Conservation (phyloP, 2,888 invertebrate genomes). For the Enchytraeus crypticus region DNA sequence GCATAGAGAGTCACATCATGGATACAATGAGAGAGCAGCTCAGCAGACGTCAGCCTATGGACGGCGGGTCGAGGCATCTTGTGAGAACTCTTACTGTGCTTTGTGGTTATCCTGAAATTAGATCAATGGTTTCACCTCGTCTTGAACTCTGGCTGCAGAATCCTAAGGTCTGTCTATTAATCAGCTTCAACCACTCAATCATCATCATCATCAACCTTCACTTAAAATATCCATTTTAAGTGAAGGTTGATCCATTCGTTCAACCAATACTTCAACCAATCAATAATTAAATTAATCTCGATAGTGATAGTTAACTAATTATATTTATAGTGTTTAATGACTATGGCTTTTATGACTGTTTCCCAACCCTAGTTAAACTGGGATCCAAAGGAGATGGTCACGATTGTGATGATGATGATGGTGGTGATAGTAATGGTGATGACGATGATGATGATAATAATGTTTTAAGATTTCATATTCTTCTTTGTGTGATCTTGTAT, state of each 20-base stretch:
- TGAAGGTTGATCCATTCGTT: not conserved
- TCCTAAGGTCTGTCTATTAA: slow-evolving; percentile 58
- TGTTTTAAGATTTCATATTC: not conserved
- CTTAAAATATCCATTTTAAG: not conserved
- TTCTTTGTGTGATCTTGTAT: too few species aligned
- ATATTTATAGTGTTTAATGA: not conserved
- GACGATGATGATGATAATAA: not conserved
- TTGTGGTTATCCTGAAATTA: slow-evolving; percentile 76
- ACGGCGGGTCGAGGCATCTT: slow-evolving; percentile 71
- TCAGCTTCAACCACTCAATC: not conserved
- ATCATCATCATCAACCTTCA: not conserved
- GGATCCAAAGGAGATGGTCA: too few species aligned
- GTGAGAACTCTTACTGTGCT: slow-evolving; percentile 74
- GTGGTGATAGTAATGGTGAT: not conserved
- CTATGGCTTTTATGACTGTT: not conserved
- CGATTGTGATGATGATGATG: too few species aligned
- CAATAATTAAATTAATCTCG: not conserved
- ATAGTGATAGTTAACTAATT: not conserved
- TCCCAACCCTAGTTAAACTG: too few species aligned
- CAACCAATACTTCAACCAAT: not conserved
- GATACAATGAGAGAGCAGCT: slow-evolving; percentile 82
- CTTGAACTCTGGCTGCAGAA: slow-evolving; percentile 91
- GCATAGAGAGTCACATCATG: slow-evolving; percentile 68
- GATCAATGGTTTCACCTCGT: slow-evolving; percentile 67
- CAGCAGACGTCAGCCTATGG: slow-evolving; percentile 71